phyloP scores from a whole-genome alignment of 2,797 vertebrate genomes.

The Anableps anableps region DNA sequence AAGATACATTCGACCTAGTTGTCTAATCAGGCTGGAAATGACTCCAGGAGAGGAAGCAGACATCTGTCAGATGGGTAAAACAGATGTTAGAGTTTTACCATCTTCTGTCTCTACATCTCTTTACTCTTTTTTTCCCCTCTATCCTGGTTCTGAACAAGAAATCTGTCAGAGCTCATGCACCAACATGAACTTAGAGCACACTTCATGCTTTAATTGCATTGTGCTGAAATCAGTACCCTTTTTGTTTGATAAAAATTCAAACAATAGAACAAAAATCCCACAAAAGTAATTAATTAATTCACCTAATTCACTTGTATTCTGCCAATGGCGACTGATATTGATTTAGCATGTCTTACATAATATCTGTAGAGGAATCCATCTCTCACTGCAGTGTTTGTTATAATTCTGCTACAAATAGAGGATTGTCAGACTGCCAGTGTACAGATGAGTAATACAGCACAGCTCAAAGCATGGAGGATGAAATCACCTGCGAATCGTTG shows the following conservation, averaged over 20 bases:
- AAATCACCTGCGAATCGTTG: conserved; percentile 62
- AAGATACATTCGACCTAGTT: conserved; percentile 58
- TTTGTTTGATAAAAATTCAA: neutral
- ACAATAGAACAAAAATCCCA: conserved; percentile 10
- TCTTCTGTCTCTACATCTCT: conserved; percentile 18
- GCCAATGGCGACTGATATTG: conserved; percentile 50
- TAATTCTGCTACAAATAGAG: conserved; percentile 58
- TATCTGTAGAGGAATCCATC: conserved; percentile 65
- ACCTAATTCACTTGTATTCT: conserved; percentile 21
- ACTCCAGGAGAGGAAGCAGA: conserved; percentile 48
- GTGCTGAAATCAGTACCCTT: conserved; percentile 25
- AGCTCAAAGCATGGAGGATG: conserved; percentile 55
- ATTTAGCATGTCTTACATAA: conserved; percentile 62
- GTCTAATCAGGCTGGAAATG: conserved; percentile 75
- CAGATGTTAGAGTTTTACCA: conserved; percentile 65
- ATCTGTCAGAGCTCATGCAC: conserved; percentile 28
- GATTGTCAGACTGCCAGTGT: conserved; percentile 59
- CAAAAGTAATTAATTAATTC: too few relatives aligned
- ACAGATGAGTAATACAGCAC: conserved; percentile 49
- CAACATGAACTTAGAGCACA: conserved; percentile 13
- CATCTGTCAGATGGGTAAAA: conserved; percentile 67
- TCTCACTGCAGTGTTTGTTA: conserved; percentile 49
- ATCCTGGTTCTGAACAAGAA: neutral
- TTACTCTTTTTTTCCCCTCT: neutral
- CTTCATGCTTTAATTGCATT: conserved; percentile 7